Percentiles rank a stretch among this genome's conserved stretches.
These are phyloP conservation scores for Sebastes itinus DNA, from an alignment of 2,797 vertebrate genomes.

Conservation along the genomic window DNA sequence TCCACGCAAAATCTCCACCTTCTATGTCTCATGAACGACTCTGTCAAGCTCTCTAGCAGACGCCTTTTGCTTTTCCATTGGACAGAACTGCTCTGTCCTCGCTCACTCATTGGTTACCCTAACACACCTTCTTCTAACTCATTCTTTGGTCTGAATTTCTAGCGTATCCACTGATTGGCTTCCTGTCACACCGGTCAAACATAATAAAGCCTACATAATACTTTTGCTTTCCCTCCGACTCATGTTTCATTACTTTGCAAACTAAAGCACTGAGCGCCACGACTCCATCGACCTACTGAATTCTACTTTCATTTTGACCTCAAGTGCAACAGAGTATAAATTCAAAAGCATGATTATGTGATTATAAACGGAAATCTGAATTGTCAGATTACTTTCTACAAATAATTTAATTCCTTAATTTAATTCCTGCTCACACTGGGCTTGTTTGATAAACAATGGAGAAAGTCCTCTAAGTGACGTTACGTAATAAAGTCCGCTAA, in stretches of 20 bases:
- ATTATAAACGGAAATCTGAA: background rate
- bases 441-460: fast-evolving
- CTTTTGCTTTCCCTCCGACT: background rate
- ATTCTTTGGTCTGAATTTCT: background rate
- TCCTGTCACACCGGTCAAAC: background rate
- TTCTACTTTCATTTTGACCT: background rate
- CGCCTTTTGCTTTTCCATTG: background rate
- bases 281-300: background rate
- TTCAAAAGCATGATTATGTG: background rate
- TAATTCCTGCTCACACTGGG: no score
- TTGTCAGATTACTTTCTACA: background rate
- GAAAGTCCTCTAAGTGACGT: no score
- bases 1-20: background rate
- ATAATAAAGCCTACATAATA: background rate
- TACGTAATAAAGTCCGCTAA: no score
- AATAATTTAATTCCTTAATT: background rate
- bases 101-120: background rate
- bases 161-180: background rate
- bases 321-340: background rate
- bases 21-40: background rate
- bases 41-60: no score
- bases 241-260: background rate
- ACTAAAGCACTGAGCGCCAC: background rate
- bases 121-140: background rate
- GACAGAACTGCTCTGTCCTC: background rate